A percentile compares a stretch with the other conserved stretches of the same genome.
Conservation (phyloP, 2,113 vertebrate species). For the Ceyx melanurus region DNA sequence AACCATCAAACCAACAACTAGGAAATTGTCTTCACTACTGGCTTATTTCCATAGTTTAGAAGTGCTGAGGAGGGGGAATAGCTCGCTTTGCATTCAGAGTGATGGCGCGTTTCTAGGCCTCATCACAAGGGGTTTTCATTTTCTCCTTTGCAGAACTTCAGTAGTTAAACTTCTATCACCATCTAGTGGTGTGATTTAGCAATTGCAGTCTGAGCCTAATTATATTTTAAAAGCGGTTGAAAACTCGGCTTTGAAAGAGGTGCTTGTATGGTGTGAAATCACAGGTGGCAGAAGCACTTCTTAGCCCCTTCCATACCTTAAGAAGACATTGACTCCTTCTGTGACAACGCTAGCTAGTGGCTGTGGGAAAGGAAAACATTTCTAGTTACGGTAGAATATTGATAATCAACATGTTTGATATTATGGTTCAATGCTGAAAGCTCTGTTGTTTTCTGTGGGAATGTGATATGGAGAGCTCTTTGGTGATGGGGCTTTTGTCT, state of each 20-base stretch:
- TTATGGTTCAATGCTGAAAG: not conserved
- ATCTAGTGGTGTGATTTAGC: not conserved
- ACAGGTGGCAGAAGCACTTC: not conserved
- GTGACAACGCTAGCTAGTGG: not conserved
- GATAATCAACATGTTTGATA: not conserved
- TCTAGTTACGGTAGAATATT: not conserved
- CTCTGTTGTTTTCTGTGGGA: not conserved
- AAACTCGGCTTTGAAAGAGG: not conserved
- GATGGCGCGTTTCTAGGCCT: not conserved
- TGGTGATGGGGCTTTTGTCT: not conserved
- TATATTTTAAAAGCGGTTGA: rapidly evolving
- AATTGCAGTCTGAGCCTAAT: not conserved
- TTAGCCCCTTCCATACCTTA: not conserved
- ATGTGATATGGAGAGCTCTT: not conserved
- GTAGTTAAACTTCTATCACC: not conserved
- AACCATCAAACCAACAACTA: no score
- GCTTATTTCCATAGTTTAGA: rapidly evolving
- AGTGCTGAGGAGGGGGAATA: not conserved
- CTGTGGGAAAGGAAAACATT: not conserved
- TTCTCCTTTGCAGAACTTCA: rapidly evolving
- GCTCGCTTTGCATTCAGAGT: not conserved
- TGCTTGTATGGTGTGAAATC: not conserved
- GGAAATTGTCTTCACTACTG: not conserved
- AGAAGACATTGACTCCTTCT: not conserved
- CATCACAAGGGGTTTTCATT: not conserved